Percentiles rank a stretch among this genome's conserved stretches.
Evolutionary conservation across 2,888 invertebrate species (phyloP).

Genomic region (Cataglyphis cursor): DNA sequence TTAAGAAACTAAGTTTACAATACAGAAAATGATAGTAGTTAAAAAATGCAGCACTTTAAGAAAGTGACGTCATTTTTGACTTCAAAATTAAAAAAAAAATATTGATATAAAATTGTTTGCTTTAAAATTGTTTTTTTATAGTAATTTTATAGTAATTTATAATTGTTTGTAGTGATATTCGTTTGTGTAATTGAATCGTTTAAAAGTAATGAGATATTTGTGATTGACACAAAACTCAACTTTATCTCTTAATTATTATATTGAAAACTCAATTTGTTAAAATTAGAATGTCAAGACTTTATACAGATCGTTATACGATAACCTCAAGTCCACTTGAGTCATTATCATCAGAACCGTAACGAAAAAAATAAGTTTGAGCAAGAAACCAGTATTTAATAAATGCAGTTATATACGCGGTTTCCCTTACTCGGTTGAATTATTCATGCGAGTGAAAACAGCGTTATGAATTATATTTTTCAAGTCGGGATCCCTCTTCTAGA

Average conservation of each 20-base stretch:
- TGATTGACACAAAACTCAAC: background rate
- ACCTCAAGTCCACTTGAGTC: background rate
- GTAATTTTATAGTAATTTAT: no score
- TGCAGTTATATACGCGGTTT: constrained; percentile 16
- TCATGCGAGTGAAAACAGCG: constrained; percentile 9
- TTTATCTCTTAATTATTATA: background rate
- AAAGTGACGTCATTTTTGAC: no score
- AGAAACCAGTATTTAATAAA: constrained; percentile 7
- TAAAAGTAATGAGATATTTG: background rate
- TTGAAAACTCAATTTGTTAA: background rate
- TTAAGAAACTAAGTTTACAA: no score
- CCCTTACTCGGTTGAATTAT: constrained; percentile 15
- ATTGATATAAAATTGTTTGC: no score
- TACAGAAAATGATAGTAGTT: no score
- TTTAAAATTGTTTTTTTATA: no score
- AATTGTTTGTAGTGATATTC: background rate
- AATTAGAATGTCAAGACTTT: background rate
- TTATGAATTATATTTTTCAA: constrained; percentile 12
- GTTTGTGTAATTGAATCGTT: background rate
- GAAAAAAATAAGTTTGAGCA: background rate
- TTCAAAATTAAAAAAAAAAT: no score
- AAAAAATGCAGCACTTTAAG: no score
- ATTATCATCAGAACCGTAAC: background rate
- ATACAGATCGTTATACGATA: background rate
- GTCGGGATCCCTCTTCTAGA: background rate